Percentiles rank a stretch among this genome's conserved stretches.
These are phyloP conservation scores for Tamias sibiricus DNA, from an alignment of 2,113 vertebrate genomes.

Conservation along the genomic window DNA sequence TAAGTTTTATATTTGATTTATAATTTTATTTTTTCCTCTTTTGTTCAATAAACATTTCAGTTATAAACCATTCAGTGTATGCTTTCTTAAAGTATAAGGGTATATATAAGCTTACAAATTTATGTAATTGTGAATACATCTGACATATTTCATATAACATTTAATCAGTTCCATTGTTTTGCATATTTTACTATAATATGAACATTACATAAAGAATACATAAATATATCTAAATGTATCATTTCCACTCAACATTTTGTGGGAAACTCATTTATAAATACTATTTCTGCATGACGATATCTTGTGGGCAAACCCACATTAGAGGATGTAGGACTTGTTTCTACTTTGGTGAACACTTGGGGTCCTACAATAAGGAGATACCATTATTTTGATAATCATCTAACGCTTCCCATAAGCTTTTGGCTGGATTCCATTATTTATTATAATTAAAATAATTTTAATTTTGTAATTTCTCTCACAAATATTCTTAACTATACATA, in stretches of 20 bases:
- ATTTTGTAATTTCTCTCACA: background rate
- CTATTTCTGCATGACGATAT: background rate
- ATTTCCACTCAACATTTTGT: background rate
- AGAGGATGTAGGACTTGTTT: background rate
- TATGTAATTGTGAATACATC: background rate
- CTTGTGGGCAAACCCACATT: background rate
- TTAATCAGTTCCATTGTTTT: background rate
- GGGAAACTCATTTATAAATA: background rate
- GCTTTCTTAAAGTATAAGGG: background rate
- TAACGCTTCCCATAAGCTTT: background rate
- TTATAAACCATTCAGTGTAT: background rate
- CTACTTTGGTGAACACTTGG: background rate
- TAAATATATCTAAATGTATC: background rate
- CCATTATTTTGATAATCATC: background rate
- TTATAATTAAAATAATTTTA: background rate
- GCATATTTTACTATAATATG: background rate
- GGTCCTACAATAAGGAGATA: fast-evolving
- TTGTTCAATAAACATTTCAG: background rate
- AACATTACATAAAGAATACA: background rate
- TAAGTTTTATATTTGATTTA: background rate
- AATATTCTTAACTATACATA: background rate
- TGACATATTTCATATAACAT: background rate
- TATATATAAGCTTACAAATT: background rate
- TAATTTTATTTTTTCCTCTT: background rate
- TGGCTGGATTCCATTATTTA: background rate